Conservation (phyloP, 2,888 invertebrate genomes). For the Helleia helle region DNA sequence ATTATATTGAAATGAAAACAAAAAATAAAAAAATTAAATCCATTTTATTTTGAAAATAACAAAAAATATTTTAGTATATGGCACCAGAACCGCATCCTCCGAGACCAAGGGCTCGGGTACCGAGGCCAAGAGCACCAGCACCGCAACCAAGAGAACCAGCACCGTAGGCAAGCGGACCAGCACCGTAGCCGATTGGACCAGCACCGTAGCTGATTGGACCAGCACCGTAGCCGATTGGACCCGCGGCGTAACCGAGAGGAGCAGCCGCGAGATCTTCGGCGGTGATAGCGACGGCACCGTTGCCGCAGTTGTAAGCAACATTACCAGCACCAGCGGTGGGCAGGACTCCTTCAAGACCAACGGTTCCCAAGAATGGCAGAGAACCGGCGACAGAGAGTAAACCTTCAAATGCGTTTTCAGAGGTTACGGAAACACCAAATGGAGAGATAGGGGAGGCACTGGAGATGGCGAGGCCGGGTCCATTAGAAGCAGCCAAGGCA, state of each 20-base stretch:
- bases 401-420: slow-evolving; percentile 30
- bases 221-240: slow-evolving; percentile 17
- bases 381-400: slow-evolving; percentile 22
- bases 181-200: slow-evolving; percentile 13
- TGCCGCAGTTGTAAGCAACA: slow-evolving; percentile 26
- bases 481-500: slow-evolving; percentile 16
- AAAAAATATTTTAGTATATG: too few species aligned
- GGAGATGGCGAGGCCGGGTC: slow-evolving; percentile 24
- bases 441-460: slow-evolving; percentile 26
- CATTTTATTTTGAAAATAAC: too few species aligned
- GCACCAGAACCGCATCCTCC: too few species aligned
- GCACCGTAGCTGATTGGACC: slow-evolving; percentile 14
- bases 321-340: slow-evolving; percentile 27
- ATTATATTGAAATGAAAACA: too few species aligned
- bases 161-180: slow-evolving; percentile 13
- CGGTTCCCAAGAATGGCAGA: slow-evolving; percentile 26
- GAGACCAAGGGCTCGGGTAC: too few species aligned
- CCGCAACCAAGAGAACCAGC: too few species aligned
- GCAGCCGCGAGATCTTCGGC: slow-evolving; percentile 18
- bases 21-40: too few species aligned
- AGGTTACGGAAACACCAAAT: slow-evolving; percentile 22
- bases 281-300: slow-evolving; percentile 20
- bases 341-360: slow-evolving; percentile 24
- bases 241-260: slow-evolving; percentile 14
- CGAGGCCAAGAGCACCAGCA: too few species aligned